phyloP scores from a whole-genome alignment of 2,797 vertebrate genomes.

The Huso huso region DNA sequence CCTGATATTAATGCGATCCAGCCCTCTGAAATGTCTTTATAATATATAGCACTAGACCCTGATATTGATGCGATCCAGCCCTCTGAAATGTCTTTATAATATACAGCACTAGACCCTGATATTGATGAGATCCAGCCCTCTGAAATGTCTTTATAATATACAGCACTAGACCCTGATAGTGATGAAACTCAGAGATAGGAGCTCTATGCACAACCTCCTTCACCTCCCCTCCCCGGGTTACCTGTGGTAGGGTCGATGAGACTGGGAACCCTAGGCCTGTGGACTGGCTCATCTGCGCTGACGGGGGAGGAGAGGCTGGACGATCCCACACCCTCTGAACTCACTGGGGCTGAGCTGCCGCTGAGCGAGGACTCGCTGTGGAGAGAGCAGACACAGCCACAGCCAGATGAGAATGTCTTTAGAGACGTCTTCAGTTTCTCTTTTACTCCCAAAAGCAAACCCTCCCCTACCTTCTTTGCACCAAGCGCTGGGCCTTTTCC shows the following conservation, averaged over 20 bases:
- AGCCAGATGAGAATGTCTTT: neutral
- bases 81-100: no score
- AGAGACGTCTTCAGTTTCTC: neutral
- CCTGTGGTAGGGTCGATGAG: constrained; percentile 31
- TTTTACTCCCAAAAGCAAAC: neutral
- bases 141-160: no score
- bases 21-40: no score
- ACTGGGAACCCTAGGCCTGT: constrained; percentile 33
- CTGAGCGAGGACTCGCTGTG: constrained; percentile 47
- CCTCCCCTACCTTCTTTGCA: constrained; percentile 59
- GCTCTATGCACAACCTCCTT: no score
- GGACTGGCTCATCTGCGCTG: constrained; percentile 38
- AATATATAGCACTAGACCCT: no score
- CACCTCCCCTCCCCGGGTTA: constrained; percentile 25
- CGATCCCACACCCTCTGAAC: constrained; percentile 58
- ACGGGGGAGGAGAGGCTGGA: constrained; percentile 49
- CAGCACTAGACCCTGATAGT: no score
- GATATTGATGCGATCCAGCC: no score
- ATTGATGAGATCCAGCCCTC: no score
- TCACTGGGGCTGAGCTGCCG: constrained; percentile 47
- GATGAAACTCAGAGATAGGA: no score
- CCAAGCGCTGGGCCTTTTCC: constrained; percentile 58
- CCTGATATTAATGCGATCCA: no score
- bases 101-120: no score
- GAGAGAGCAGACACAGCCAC: constrained; percentile 13